Evolutionary conservation across 2,888 invertebrate genomes (phyloP).

Genomic region (Alviniconcha strummeri): DNA sequence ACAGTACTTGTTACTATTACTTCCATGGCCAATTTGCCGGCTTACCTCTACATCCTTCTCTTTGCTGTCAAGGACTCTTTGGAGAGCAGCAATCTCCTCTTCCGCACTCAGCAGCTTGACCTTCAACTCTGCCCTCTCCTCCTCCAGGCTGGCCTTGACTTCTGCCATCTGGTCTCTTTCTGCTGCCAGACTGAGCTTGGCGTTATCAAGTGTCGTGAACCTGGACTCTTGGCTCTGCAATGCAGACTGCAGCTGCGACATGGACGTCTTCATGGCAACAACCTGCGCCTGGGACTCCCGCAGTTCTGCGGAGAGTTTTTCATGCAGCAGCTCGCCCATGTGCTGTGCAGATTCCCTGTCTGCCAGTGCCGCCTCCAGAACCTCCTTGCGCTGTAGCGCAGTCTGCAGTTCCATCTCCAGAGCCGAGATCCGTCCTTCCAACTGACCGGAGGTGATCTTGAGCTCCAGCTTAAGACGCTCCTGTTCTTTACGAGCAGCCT

Average conservation of each 20-base stretch:
- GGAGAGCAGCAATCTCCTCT: conserved; percentile 7
- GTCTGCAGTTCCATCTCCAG: conserved; percentile 21
- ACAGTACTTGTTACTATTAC: too few species aligned
- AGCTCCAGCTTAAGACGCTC: conserved; percentile 10
- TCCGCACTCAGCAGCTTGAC: background rate
- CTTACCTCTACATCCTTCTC: conserved; percentile 14
- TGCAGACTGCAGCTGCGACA: conserved; percentile 13
- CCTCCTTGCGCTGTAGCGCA: conserved; percentile 16
- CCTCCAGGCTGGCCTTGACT: conserved; percentile 37
- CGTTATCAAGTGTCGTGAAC: conserved; percentile 13
- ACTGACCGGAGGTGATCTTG: conserved; percentile 1
- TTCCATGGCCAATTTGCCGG: background rate
- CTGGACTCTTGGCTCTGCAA: conserved; percentile 23
- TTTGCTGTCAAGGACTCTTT: conserved; percentile 18
- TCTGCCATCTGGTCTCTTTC: conserved; percentile 26
- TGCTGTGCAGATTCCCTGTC: conserved; percentile 27
- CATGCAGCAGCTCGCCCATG: conserved; percentile 30
- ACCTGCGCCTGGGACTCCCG: conserved; percentile 30
- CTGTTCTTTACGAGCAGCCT: conserved; percentile 27
- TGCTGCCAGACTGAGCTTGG: background rate
- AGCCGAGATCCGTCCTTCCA: background rate
- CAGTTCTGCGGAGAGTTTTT: conserved; percentile 26
- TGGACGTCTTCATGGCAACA: conserved; percentile 14
- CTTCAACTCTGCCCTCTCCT: conserved; percentile 39
- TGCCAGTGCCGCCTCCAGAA: conserved; percentile 18